Conservation (phyloP, 1,140 invertebrate genomes). For the Scaptomyza hsui region DNA sequence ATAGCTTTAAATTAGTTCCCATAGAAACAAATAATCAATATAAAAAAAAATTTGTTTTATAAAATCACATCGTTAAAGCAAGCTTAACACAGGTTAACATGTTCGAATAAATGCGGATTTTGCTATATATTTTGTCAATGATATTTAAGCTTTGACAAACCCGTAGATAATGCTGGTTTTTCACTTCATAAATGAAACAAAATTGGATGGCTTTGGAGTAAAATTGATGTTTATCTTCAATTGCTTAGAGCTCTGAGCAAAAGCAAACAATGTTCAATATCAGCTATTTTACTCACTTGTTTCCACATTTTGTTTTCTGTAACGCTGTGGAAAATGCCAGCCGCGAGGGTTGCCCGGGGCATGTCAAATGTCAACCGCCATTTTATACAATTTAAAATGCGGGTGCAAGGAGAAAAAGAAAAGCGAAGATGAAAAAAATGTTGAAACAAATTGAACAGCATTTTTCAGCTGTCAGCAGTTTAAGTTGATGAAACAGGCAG, state of each 20-base stretch:
- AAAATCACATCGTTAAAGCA: no score
- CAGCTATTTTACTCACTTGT: slow-evolving; percentile 13
- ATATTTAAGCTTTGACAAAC: not conserved
- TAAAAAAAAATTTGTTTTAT: no score
- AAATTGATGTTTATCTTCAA: slow-evolving; percentile 2
- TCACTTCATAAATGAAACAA: not conserved
- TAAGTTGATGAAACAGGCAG: slow-evolving; percentile 56
- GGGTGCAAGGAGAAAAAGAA: slow-evolving; percentile 20
- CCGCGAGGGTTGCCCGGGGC: slow-evolving; percentile 3
- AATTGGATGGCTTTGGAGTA: not conserved
- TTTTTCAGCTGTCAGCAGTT: slow-evolving; percentile 75
- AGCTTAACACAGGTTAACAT: no score
- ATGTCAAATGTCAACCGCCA: slow-evolving; percentile 66
- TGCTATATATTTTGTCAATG: not conserved
- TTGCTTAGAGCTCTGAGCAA: not conserved
- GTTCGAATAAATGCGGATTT: not conserved
- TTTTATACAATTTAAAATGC: slow-evolving; percentile 67
- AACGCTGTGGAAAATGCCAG: not conserved
- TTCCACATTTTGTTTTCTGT: slow-evolving; percentile 12
- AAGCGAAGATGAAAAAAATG: slow-evolving; percentile 24
- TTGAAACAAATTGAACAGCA: slow-evolving; percentile 51
- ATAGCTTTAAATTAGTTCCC: no score
- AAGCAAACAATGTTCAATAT: slow-evolving; percentile 8
- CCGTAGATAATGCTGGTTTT: not conserved
- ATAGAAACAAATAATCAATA: no score